Evolutionary conservation across 30 jellyfish, hydroid and myxozoan genomes (phyloP).

Genomic region (Aurelia coerulea): DNA sequence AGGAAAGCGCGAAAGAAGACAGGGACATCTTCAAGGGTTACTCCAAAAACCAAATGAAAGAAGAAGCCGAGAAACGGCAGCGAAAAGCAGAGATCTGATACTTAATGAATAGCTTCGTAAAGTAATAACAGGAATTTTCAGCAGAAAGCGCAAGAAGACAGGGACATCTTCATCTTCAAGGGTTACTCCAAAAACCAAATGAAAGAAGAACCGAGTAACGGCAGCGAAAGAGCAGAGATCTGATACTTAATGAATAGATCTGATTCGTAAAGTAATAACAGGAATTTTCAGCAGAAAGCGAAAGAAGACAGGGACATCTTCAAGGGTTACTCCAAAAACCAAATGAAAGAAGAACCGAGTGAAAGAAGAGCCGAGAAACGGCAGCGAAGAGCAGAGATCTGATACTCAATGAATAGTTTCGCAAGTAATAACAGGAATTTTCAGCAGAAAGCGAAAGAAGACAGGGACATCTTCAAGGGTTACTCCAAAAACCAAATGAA

Average conservation of each 20-base stretch:
- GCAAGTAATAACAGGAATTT: neutral
- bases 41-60: neutral
- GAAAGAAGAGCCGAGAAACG: neutral
- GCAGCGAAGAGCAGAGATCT: neutral
- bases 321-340: neutral
- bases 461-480: neutral
- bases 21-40: neutral
- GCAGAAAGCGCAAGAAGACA: neutral
- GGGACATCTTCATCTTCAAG: neutral
- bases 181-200: neutral
- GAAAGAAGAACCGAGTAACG: too few relatives aligned
- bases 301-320: neutral
- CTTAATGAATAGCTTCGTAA: neutral
- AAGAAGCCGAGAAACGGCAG: too few relatives aligned
- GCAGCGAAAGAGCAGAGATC: too few relatives aligned
- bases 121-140: slow-evolving; percentile 1
- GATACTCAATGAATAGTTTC: neutral
- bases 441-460: neutral
- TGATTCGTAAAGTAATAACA: slow-evolving; percentile 44
- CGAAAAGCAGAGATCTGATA: too few relatives aligned
- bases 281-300: slow-evolving; percentile 11
- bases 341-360: too few relatives aligned
- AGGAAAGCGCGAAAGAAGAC: neutral
- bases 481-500: neutral
- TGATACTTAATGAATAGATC: too few relatives aligned